Evolutionary conservation across 2,888 invertebrate species (phyloP).

Genomic region (Cordilura impudica): DNA sequence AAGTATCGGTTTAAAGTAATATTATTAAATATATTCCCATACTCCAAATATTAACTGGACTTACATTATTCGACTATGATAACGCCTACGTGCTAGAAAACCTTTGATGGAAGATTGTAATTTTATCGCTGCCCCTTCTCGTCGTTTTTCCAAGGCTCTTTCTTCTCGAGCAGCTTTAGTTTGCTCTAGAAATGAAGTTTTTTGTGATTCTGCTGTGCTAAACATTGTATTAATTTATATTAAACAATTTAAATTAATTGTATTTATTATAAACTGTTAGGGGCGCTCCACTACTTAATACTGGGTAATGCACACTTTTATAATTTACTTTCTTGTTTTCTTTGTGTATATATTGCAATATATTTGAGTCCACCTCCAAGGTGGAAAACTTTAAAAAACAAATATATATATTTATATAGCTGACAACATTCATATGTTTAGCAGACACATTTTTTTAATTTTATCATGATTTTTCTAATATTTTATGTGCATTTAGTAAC

Average conservation of each 20-base stretch:
- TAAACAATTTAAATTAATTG: background rate
- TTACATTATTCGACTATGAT: constrained; percentile 85
- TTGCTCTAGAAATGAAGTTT: constrained; percentile 88
- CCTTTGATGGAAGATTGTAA: constrained; percentile 88
- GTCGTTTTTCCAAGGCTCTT: constrained; percentile 89
- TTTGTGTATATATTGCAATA: background rate
- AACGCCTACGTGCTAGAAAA: constrained; percentile 84
- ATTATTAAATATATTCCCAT: too few species aligned
- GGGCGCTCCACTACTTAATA: background rate
- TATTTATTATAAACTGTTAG: background rate
- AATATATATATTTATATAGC: background rate
- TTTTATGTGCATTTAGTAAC: background rate
- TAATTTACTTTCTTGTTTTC: background rate
- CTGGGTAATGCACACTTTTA: background rate
- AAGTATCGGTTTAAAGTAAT: background rate
- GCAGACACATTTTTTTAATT: background rate
- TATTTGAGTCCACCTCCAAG: background rate
- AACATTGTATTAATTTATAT: constrained; percentile 79
- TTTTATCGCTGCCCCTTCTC: constrained; percentile 85
- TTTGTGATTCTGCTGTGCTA: constrained; percentile 82
- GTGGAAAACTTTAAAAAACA: background rate
- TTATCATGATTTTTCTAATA: background rate
- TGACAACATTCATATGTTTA: background rate
- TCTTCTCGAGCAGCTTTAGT: constrained; percentile 94
- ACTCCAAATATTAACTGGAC: constrained; percentile 75